Evolutionary conservation across 2,888 invertebrate species (phyloP).

Genomic region (Sinhomidia bicolor): DNA sequence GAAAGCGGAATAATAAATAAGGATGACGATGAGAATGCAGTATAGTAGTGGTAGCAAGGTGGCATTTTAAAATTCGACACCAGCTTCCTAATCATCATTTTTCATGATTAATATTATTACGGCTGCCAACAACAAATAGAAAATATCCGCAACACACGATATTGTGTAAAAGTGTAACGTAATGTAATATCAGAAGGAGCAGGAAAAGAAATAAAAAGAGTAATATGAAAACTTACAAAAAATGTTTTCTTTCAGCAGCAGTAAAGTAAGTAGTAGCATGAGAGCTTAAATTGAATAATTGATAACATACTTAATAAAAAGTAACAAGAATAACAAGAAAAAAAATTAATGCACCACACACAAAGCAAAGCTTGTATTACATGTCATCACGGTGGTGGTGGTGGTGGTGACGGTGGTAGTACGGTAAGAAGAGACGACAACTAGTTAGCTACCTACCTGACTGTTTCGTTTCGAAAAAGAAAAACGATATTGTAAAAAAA

Average conservation of each 20-base stretch:
- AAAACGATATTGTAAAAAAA: too few relatives aligned
- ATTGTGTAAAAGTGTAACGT: not conserved
- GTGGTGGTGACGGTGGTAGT: too few relatives aligned
- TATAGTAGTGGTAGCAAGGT: not conserved
- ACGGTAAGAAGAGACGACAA: too few relatives aligned
- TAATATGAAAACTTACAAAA: not conserved
- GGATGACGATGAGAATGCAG: not conserved
- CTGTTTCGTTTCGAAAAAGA: too few relatives aligned
- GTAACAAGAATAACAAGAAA: too few relatives aligned
- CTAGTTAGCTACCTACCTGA: too few relatives aligned
- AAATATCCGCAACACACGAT: not conserved
- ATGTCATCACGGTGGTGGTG: slow-evolving; percentile 13
- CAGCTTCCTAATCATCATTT: not conserved
- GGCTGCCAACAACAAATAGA: too few relatives aligned
- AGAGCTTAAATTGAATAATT: slow-evolving; percentile 12
- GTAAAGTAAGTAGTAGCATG: not conserved
- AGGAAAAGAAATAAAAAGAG: not conserved
- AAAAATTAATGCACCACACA: not conserved
- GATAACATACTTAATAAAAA: not conserved
- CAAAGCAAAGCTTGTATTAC: not conserved
- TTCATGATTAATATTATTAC: not conserved
- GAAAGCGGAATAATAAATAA: too few relatives aligned
- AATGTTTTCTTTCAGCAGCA: not conserved
- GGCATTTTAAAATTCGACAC: slow-evolving; percentile 20
- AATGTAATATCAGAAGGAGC: not conserved